These are phyloP conservation scores for Phalanger gymnotis DNA, from an alignment of 2,797 vertebrate species.

Conservation along the genomic window DNA sequence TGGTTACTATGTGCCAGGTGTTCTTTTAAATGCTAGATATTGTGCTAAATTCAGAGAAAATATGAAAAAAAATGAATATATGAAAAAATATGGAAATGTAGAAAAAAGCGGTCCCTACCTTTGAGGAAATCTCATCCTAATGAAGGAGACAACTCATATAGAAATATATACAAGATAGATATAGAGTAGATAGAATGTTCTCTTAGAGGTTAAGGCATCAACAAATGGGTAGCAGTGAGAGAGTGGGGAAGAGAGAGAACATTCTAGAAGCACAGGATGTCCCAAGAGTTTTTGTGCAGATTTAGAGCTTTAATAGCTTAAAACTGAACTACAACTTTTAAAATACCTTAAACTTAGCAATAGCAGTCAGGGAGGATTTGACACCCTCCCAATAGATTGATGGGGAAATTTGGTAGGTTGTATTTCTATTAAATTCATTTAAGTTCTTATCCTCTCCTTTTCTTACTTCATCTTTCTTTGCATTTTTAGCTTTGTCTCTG, in stretches of 20 bases:
- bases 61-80: not conserved
- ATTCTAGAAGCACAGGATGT: not conserved
- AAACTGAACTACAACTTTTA: not conserved
- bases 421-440: not conserved
- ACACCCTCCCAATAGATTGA: not conserved
- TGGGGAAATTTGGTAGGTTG: not conserved
- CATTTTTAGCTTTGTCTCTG: not conserved
- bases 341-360: not conserved
- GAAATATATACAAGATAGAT: not conserved
- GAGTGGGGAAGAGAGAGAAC: not conserved
- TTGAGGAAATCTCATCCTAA: not conserved
- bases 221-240: not conserved
- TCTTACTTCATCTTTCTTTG: not conserved
- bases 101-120: not conserved
- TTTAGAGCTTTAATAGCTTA: not conserved
- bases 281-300: not conserved
- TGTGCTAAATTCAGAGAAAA: not conserved
- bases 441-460: not conserved
- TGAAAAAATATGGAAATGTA: no score
- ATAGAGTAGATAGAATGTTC: not conserved
- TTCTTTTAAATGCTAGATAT: not conserved
- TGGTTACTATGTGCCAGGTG: not conserved
- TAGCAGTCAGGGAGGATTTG: not conserved
- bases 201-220: not conserved
- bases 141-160: not conserved